A percentile compares a stretch with the other conserved stretches of the same genome.
Evolutionary conservation across 2,888 invertebrate genomes (phyloP).

Genomic region (Lepas anatifera): DNA sequence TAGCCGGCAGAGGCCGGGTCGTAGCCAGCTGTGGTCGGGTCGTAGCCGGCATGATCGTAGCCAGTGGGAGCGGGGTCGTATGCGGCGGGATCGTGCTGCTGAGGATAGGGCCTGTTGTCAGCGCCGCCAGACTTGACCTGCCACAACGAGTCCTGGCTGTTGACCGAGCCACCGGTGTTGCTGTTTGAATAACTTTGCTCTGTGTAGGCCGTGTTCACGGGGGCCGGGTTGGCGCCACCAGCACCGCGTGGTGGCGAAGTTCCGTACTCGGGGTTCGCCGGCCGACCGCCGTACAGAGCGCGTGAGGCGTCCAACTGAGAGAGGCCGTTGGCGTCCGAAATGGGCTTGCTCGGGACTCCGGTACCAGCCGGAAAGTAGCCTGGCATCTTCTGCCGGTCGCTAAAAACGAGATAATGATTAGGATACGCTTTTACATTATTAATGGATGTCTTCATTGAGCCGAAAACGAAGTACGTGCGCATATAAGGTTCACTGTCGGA

Average conservation of each 20-base stretch:
- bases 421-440: too few relatives aligned
- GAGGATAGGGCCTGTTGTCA: conserved; percentile 38
- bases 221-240: conserved; percentile 64
- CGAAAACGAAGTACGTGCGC: too few relatives aligned
- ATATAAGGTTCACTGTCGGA: too few relatives aligned
- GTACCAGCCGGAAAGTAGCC: not conserved
- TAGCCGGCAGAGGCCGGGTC: too few relatives aligned
- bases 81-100: conserved; percentile 61
- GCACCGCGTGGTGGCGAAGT: not conserved
- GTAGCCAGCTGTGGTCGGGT: too few relatives aligned
- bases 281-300: not conserved
- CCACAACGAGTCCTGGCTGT: conserved; percentile 88
- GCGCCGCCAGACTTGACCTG: conserved; percentile 61
- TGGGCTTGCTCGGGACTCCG: not conserved
- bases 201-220: conserved; percentile 74
- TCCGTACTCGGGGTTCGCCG: not conserved
- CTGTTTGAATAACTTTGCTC: conserved; percentile 87
- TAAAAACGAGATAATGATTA: not conserved
- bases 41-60: conserved; percentile 54
- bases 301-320: not conserved
- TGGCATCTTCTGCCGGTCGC: not conserved
- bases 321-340: not conserved
- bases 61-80: conserved; percentile 37
- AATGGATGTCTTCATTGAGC: too few relatives aligned
- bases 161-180: conserved; percentile 78